Evolutionary conservation across 2,797 vertebrate species (phyloP).

Genomic region (Jordanella pulchra): DNA sequence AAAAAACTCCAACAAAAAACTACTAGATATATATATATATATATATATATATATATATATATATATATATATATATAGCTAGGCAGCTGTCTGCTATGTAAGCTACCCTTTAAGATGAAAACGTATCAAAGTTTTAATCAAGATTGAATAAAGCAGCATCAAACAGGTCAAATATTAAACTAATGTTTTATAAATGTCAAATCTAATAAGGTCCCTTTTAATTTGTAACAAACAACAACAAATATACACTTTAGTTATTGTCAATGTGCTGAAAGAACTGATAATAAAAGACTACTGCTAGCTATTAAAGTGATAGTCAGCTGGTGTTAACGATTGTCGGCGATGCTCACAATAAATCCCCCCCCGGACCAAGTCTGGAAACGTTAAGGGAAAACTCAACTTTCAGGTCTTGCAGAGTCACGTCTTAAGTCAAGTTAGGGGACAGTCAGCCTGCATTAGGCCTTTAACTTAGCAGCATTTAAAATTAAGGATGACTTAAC

Average conservation of each 20-base stretch:
- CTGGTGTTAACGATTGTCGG: not conserved
- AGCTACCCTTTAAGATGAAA: not conserved
- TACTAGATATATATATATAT: too few species aligned
- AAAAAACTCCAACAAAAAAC: too few species aligned
- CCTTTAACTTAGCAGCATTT: not conserved
- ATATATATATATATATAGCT: too few species aligned
- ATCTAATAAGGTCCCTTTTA: not conserved
- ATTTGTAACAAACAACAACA: too few species aligned
- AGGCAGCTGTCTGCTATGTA: not conserved
- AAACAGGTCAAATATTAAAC: not conserved
- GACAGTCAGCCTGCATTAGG: not conserved
- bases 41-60: too few species aligned
- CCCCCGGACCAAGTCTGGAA: not conserved
- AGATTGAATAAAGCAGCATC: not conserved
- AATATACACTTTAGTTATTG: not conserved
- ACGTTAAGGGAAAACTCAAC: too few species aligned
- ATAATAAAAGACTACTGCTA: not conserved
- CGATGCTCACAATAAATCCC: not conserved
- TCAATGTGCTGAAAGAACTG: not conserved
- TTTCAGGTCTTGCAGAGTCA: not conserved
- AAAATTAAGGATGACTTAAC: too few species aligned
- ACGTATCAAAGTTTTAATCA: not conserved
- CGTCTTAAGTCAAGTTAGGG: too few species aligned
- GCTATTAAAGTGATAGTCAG: not conserved
- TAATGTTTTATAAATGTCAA: not conserved